Conservation (phyloP, 2,113 vertebrate genomes). For the Zapus hudsonius region DNA sequence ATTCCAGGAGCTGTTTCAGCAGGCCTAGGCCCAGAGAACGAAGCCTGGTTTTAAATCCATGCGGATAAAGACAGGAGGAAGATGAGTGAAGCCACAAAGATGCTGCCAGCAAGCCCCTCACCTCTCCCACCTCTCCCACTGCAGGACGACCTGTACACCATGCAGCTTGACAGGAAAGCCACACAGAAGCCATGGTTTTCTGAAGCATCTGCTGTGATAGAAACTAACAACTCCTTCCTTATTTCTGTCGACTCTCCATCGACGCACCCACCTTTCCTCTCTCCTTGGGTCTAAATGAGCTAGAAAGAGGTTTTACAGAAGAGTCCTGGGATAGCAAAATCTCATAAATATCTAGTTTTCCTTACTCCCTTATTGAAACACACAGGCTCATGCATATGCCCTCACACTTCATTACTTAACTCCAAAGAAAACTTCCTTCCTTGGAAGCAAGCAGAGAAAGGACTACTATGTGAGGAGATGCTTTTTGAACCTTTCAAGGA, state of each 20-base stretch:
- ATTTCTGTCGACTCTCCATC: background rate
- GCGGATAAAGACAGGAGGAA: background rate
- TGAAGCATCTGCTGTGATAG: background rate
- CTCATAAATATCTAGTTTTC: background rate
- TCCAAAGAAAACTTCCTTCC: background rate
- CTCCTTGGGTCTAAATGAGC: background rate
- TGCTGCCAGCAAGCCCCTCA: background rate
- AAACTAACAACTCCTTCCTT: background rate
- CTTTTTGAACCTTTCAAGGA: background rate
- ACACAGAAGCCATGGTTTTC: background rate
- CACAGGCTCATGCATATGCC: background rate
- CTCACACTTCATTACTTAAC: background rate
- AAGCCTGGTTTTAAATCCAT: background rate
- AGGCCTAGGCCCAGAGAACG: conserved; percentile 46
- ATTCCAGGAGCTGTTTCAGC: conserved; percentile 53
- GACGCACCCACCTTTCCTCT: background rate
- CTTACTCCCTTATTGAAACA: background rate
- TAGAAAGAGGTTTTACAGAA: background rate
- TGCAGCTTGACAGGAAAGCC: background rate
- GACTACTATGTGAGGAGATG: background rate
- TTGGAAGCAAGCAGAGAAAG: conserved; percentile 14
- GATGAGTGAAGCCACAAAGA: background rate
- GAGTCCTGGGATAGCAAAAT: background rate
- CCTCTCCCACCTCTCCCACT: background rate
- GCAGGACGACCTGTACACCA: background rate